Base-by-base conservation (phyloP, 2,888 invertebrate genomes). In the Pterostichus madidus region DNA sequence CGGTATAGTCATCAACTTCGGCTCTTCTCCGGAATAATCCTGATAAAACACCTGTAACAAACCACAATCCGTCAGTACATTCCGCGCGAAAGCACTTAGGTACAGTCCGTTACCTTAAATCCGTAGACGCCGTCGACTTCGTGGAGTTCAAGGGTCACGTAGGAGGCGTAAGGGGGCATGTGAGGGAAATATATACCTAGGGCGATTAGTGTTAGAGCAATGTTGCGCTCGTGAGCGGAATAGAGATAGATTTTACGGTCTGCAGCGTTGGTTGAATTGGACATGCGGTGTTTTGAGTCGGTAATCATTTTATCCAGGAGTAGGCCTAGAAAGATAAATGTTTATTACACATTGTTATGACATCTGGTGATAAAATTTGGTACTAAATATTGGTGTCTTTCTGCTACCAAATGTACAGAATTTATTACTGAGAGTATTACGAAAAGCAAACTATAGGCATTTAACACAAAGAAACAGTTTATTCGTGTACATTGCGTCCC, bases 181-280 rank as follows among this genome's bases (percentile, higher is more conserved):
- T 92, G 92, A 35, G 89, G 88, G 80, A 93, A 91, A 92, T 93
- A 95, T 8, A 93, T 89, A 44, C 91, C 91, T 49, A 95, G 87
- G 0, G 92, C 92, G 15, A 91, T 88, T 52, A 94, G 87, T 53
- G 94, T 87, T 84, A 93, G 92, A 0, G 92, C 91, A 5, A 95
- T 88, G 0, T 94, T 94, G 0, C 93, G 92, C 87, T 95, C 95
- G 86, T 95, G 95, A 0, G 93, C 94, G 0, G 93, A 90, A 86
- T 93, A 94, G 84, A 93, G 90, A 84, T 89, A 92, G 84, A 94
- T 89, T 87, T 93, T 93, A n/a, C 91, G 88, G 3, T 87, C 86
- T 5, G 64, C 68, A 3, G 92, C 91, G 39, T 87, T 87, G 3
- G 92, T 81, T 5, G 85, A 89, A 8, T 87, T 88, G 8, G 88